Conservation (phyloP, 2,113 vertebrate genomes). For the Rhinolophus sinicus region DNA sequence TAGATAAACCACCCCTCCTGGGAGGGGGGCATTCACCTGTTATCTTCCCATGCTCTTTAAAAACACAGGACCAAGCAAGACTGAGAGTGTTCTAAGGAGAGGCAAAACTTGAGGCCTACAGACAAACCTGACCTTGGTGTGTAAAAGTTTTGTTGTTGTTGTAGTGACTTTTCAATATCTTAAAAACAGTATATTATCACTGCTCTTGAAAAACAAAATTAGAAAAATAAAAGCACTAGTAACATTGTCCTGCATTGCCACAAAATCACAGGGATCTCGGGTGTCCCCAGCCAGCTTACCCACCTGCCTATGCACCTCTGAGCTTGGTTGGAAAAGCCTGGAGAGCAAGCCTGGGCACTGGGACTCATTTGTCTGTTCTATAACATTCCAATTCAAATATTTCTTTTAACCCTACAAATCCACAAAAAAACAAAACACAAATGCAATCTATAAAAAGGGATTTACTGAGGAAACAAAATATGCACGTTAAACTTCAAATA, state of each 20-base stretch:
- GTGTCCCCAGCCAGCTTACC: neutral
- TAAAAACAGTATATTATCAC: neutral
- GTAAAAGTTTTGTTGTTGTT: neutral
- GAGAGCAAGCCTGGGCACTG: neutral
- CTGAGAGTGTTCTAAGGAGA: neutral
- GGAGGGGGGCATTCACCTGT: neutral
- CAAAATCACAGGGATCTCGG: neutral
- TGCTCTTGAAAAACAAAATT: neutral
- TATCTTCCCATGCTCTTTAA: neutral
- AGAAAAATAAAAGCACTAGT: neutral
- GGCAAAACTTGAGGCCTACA: neutral
- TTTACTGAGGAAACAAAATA: slow-evolving; percentile 31
- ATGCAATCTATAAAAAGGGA: neutral
- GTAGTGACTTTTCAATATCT: neutral
- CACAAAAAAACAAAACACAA: neutral
- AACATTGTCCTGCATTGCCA: neutral
- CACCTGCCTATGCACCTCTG: neutral
- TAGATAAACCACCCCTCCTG: neutral
- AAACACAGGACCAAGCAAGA: neutral
- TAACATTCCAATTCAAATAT: neutral
- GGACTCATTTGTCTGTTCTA: neutral
- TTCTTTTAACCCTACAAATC: neutral
- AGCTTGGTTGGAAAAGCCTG: neutral
- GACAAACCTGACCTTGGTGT: neutral
- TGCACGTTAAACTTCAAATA: neutral